phyloP scores from a whole-genome alignment of 2,113 vertebrate genomes.

The Vidua chalybeata region DNA sequence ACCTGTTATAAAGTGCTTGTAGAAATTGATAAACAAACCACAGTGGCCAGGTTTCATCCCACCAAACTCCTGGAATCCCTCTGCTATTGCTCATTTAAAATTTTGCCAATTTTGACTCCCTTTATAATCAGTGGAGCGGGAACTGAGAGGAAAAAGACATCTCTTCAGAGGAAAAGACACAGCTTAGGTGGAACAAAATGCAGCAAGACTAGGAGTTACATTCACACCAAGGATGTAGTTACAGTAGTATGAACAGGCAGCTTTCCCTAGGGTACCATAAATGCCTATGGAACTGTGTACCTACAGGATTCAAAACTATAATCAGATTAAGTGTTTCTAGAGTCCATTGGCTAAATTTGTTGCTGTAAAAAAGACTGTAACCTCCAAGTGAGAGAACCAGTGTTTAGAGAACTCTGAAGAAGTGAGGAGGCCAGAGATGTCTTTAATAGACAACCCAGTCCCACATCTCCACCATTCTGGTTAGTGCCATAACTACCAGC shows the following conservation, averaged over 20 bases:
- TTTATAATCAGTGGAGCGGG: neutral
- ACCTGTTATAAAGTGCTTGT: neutral
- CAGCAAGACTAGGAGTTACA: neutral
- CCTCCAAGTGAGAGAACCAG: neutral
- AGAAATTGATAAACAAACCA: neutral
- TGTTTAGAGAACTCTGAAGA: neutral
- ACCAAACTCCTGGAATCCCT: neutral
- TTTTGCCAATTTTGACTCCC: neutral
- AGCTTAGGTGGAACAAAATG: neutral
- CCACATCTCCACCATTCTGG: neutral
- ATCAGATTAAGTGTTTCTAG: neutral
- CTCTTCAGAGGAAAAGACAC: neutral
- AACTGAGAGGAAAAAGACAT: neutral
- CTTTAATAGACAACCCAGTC: neutral
- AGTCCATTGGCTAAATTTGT: neutral
- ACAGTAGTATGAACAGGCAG: neutral
- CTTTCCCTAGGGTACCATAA: neutral
- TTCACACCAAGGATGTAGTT: neutral
- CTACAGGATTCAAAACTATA: neutral
- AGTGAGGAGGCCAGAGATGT: neutral
- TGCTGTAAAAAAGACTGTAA: neutral
- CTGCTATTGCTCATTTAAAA: neutral
- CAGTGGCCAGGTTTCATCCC: neutral
- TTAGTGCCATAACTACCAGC: neutral
- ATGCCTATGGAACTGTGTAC: rapidly evolving